These are phyloP conservation scores for Pelvicachromis taeniatus DNA, from an alignment of 2,113 vertebrate genomes.

Conservation along the genomic window DNA sequence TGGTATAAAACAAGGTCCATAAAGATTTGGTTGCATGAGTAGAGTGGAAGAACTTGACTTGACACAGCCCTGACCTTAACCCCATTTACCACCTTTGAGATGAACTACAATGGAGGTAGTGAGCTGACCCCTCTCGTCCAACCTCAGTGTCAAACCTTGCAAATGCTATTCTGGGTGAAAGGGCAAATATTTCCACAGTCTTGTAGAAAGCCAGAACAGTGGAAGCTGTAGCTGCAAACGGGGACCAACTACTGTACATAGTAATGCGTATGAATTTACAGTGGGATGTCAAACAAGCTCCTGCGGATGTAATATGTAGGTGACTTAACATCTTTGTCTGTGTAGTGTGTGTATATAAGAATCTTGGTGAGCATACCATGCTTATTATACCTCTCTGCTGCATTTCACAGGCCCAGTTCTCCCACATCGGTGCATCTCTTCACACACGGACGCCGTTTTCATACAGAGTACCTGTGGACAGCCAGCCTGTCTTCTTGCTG, in stretches of 20 bases:
- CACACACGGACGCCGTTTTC: conserved; percentile 91
- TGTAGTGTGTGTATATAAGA: not conserved
- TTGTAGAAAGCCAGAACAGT: not conserved
- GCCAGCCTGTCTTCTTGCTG: conserved; percentile 79
- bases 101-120: not conserved
- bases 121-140: accelerated
- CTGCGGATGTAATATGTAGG: not conserved
- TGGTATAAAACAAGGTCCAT: not conserved
- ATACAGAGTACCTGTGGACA: conserved; percentile 85
- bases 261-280: not conserved
- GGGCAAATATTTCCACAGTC: not conserved
- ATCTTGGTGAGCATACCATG: not conserved
- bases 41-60: not conserved
- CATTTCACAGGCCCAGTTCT: conserved; percentile 84
- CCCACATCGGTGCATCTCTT: conserved; percentile 89
- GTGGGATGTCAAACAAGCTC: not conserved
- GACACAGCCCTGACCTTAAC: not conserved
- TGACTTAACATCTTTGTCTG: not conserved
- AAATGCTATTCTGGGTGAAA: not conserved
- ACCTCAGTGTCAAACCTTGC: not conserved
- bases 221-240: not conserved
- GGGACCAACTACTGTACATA: not conserved
- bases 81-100: not conserved
- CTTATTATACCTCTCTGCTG: not conserved
- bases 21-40: not conserved